Conservation (phyloP, 2,888 invertebrate genomes). For the Cyaniris semiargus region DNA sequence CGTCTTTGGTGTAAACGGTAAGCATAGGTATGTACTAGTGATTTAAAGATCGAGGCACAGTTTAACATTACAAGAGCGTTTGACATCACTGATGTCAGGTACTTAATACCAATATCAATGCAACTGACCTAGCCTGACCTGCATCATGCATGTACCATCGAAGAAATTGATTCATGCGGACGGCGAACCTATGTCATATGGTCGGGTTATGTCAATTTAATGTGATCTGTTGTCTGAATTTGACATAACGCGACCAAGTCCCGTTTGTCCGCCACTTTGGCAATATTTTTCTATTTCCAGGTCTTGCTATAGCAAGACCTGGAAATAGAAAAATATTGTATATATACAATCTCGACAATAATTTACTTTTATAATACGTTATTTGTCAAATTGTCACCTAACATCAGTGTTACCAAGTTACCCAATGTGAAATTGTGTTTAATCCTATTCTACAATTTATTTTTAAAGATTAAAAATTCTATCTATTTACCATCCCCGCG, state of each 20-base stretch:
- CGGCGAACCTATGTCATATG: no score
- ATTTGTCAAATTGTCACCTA: background rate
- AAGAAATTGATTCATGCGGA: no score
- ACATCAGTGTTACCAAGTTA: background rate
- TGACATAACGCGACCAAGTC: no score
- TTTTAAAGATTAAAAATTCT: slow-evolving; percentile 18
- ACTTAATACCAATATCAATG: background rate
- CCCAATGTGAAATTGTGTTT: background rate
- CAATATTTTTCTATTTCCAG: background rate
- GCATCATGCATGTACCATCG: background rate
- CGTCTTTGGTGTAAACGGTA: slow-evolving; percentile 29
- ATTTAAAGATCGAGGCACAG: background rate
- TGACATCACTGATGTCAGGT: background rate
- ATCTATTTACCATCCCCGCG: slow-evolving; percentile 5
- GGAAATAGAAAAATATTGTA: no score
- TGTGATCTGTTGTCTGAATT: no score
- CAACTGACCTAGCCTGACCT: background rate
- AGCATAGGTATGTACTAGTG: slow-evolving; percentile 1
- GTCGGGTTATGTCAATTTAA: no score
- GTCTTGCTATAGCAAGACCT: background rate
- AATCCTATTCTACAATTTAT: background rate
- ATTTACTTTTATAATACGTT: background rate
- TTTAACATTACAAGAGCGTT: background rate
- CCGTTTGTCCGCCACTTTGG: no score
- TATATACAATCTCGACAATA: background rate